These are phyloP conservation scores for Orcinus orca DNA, from an alignment of 2,113 vertebrate genomes.

Conservation along the genomic window DNA sequence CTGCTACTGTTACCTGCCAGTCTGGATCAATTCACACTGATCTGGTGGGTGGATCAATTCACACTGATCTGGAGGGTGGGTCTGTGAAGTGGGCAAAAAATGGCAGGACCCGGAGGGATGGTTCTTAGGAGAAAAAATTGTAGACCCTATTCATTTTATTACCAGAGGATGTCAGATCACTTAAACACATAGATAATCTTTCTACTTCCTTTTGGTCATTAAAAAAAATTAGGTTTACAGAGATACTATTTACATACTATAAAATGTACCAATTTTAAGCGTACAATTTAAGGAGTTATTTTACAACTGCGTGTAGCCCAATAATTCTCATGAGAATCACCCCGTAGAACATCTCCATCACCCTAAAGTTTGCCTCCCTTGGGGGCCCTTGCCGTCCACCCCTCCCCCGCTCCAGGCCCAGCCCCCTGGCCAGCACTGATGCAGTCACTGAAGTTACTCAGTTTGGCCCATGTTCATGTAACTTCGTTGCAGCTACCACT, in stretches of 20 bases:
- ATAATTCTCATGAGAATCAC: background rate
- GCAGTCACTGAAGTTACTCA: background rate
- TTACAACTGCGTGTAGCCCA: background rate
- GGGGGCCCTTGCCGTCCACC: rapidly evolving
- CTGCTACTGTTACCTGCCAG: background rate
- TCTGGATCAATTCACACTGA: background rate
- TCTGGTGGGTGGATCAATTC: background rate
- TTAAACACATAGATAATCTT: background rate
- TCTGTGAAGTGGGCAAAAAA: background rate
- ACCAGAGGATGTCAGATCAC: background rate
- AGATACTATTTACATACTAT: background rate
- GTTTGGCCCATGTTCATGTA: background rate
- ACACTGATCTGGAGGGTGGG: background rate
- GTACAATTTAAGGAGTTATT: background rate
- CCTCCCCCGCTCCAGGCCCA: background rate
- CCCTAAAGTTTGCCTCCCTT: background rate
- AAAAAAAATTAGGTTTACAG: background rate
- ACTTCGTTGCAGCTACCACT: background rate
- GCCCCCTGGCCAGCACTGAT: background rate
- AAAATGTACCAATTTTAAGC: background rate
- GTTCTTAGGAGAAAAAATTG: background rate
- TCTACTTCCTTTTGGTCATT: background rate
- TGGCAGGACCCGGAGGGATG: background rate
- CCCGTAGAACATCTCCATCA: background rate
- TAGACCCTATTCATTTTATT: background rate